phyloP scores from a whole-genome alignment of 1,140 invertebrate species.

The Zaprionus vittiger region DNA sequence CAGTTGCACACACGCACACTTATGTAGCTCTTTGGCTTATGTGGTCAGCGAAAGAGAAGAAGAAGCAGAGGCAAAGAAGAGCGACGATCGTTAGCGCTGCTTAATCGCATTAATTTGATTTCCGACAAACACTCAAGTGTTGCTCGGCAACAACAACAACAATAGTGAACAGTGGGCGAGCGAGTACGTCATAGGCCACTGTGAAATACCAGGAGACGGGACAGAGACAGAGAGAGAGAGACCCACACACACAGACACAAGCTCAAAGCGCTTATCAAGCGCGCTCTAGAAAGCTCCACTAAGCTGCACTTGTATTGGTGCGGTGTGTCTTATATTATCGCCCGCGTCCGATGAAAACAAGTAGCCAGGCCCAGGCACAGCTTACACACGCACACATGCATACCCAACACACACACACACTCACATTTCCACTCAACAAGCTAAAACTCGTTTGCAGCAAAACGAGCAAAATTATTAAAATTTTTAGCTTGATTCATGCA shows the following conservation, averaged over 20 bases:
- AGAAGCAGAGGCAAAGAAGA: slow-evolving; percentile 16
- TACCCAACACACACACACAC: slow-evolving; percentile 14
- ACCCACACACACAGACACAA: not conserved
- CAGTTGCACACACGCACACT: slow-evolving; percentile 20
- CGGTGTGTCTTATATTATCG: slow-evolving; percentile 62
- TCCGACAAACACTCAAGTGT: slow-evolving; percentile 68
- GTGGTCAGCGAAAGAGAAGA: slow-evolving; percentile 22
- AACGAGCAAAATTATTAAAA: slow-evolving; percentile 79
- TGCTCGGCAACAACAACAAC: slow-evolving; percentile 21
- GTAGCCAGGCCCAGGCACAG: slow-evolving; percentile 42
- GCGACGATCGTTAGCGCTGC: slow-evolving; percentile 46
- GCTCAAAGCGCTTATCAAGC: slow-evolving; percentile 67
- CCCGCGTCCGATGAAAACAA: slow-evolving; percentile 65
- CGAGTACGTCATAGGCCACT: slow-evolving; percentile 52
- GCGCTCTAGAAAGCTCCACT: slow-evolving; percentile 62
- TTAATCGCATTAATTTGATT: slow-evolving; percentile 74
- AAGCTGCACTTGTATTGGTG: slow-evolving; percentile 49
- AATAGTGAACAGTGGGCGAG: slow-evolving; percentile 2
- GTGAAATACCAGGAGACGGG: slow-evolving; percentile 4
- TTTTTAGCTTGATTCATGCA: slow-evolving; percentile 80
- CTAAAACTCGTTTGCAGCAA: slow-evolving; percentile 70
- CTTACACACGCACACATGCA: slow-evolving; percentile 23
- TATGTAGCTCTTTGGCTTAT: slow-evolving; percentile 38
- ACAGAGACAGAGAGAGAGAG: slow-evolving; percentile 28
- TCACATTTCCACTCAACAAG: slow-evolving; percentile 61